Evolutionary conservation across 2,888 invertebrate genomes (phyloP).

Genomic region (Caprella mutica): DNA sequence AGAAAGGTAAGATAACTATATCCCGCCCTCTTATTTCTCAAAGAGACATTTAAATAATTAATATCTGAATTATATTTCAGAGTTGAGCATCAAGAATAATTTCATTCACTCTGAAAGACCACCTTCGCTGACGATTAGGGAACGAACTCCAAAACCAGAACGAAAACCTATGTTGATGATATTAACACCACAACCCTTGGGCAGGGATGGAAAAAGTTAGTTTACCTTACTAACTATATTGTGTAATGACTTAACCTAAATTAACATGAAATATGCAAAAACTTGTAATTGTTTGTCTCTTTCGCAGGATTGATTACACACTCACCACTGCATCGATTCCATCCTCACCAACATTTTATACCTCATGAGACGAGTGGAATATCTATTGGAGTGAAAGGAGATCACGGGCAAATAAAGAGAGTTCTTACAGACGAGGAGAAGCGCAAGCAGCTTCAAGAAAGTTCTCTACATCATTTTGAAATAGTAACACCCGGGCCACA

Average conservation of each 20-base stretch:
- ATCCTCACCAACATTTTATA: not conserved
- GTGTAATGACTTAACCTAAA: too few relatives aligned
- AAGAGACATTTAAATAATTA: too few relatives aligned
- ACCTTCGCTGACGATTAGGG: too few relatives aligned
- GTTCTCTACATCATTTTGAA: too few relatives aligned
- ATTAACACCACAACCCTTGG: not conserved
- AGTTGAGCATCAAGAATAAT: too few relatives aligned
- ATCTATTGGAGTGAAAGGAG: conserved; percentile 1
- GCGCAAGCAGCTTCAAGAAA: not conserved
- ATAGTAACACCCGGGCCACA: too few relatives aligned
- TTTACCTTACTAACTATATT: too few relatives aligned
- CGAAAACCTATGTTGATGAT: conserved; percentile 4
- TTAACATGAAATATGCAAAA: too few relatives aligned
- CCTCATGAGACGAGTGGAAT: not conserved
- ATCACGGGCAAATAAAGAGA: conserved; percentile 6
- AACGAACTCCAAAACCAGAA: not conserved
- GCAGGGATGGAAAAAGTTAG: not conserved
- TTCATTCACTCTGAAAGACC: too few relatives aligned
- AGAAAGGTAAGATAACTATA: too few relatives aligned
- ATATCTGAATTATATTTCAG: too few relatives aligned
- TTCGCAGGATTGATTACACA: not conserved
- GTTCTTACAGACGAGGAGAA: not conserved
- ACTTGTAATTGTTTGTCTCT: not conserved
- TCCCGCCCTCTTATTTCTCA: too few relatives aligned
- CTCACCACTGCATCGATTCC: not conserved